These are phyloP conservation scores for Pseudobourletiella spinata DNA, from an alignment of 1,140 invertebrate genomes.

Conservation along the genomic window DNA sequence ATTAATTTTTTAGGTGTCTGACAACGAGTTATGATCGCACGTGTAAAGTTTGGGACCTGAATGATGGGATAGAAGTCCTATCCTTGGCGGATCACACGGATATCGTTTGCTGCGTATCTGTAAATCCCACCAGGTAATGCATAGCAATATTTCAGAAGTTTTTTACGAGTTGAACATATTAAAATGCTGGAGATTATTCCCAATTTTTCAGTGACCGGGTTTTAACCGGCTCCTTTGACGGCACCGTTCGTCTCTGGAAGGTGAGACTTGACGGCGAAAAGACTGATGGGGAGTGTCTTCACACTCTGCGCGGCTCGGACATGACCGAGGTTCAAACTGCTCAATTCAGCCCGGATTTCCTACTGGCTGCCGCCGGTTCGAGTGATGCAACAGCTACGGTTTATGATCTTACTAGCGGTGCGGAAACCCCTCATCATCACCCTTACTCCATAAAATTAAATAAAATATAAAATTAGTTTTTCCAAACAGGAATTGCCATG, in stretches of 20 bases:
- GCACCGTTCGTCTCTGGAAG: slow-evolving; percentile 6
- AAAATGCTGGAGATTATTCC: no score
- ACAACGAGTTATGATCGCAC: slow-evolving; percentile 75
- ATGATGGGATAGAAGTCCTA: slow-evolving; percentile 54
- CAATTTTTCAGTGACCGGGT: slow-evolving; percentile 7
- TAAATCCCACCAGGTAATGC: slow-evolving; percentile 46
- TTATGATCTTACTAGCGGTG: slow-evolving; percentile 17
- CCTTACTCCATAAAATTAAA: no score
- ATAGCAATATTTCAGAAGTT: no score
- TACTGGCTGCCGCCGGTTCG: slow-evolving; percentile 5
- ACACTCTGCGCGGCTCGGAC: neutral
- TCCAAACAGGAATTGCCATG: slow-evolving; percentile 5
- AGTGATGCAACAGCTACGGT: slow-evolving; percentile 8
- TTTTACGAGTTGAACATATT: no score
- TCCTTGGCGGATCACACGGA: slow-evolving; percentile 65
- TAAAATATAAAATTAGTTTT: no score
- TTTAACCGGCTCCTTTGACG: slow-evolving; percentile 14
- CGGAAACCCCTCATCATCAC: neutral
- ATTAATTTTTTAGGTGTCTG: slow-evolving; percentile 51
- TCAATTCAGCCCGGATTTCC: slow-evolving; percentile 7
- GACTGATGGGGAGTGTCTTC: neutral
- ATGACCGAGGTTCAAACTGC: neutral
- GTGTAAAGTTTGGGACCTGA: slow-evolving; percentile 71
- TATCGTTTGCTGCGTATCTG: slow-evolving; percentile 67
- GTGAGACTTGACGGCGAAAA: neutral